Evolutionary conservation across 2,888 invertebrate genomes (phyloP), one percentile per base, ranked within the genome.

Genomic region (Tricholauxania praeusta): DNA sequence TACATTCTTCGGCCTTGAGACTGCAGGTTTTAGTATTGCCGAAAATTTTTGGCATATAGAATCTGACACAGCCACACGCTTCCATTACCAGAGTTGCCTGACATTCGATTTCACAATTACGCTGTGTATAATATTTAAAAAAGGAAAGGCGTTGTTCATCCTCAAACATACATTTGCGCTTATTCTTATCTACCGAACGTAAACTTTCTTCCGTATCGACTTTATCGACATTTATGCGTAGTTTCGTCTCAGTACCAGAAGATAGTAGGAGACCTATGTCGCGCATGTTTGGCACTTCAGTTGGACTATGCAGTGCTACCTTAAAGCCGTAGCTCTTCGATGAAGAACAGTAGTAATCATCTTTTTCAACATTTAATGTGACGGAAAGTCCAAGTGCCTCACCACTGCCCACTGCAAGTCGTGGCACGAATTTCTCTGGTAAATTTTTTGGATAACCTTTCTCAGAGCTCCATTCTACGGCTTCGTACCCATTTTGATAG

Each of bases 331-430:
- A 57, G 22, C 81, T 93, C 79, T 90, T 91, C 6, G 93, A 92
- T 0, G 93, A 92, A 6, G 93, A 92, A 82, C 94, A 94, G 83
- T 91, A 93, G 83, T 94, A 94, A 81, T 93, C 92, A 0, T 90
- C 89, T 8, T 92, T 78, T 75, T 92, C 90, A 1, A 92, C 91
- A 81, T 94, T 92, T 60, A 94, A 85, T 0, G 91, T 88, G 15
- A 94, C 81, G 5, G 91, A 90, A 57, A 94, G 87, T 0, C 94
- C 94, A 64, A 92, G 89, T 79, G 90, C 90, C 17, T 90, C 90
- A 19, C 94, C 94, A 57, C 92, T 89, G 47, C 93, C 81, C 69
- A 74, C 74, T 10, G 79, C 78, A 10, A 78, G 78, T 39, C 77
- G 73, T 8, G 93, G 93, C 79, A 91, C 89, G 1, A 91, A 90